Evolutionary conservation across 2,113 vertebrate genomes (phyloP).

Genomic region (Naja naja): DNA sequence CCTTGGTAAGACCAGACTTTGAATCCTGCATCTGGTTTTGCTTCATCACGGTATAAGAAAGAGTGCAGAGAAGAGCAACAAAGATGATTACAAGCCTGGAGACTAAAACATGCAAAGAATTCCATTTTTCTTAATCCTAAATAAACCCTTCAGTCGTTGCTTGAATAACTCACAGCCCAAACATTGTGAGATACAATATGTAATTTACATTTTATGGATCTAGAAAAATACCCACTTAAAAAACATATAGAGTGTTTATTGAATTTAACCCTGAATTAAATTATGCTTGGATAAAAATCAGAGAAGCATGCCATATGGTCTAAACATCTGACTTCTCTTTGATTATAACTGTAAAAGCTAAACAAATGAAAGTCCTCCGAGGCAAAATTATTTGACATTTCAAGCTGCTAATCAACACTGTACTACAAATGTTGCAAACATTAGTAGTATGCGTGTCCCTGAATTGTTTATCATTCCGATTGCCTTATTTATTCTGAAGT

Average conservation of each 20-base stretch:
- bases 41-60: neutral
- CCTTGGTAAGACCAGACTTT: neutral
- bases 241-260: neutral
- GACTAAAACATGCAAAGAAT: neutral
- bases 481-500: neutral
- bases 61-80: neutral
- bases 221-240: neutral
- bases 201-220: constrained; percentile 10
- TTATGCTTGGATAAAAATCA: constrained; percentile 14
- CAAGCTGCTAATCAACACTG: neutral
- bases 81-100: neutral
- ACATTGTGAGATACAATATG: neutral
- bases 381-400: neutral
- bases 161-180: neutral
- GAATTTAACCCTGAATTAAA: constrained; percentile 18
- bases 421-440: neutral
- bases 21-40: neutral
- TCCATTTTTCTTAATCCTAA: too few relatives aligned
- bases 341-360: constrained; percentile 2
- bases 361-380: constrained; percentile 4
- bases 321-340: constrained; percentile 5
- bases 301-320: neutral
- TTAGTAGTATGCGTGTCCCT: neutral
- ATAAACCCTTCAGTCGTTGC: neutral
- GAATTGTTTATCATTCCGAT: neutral